A percentile compares a stretch with the other conserved stretches of the same genome.
phyloP scores from a whole-genome alignment of 2,888 invertebrate species.

The Lepidocyrtinus sp. region DNA sequence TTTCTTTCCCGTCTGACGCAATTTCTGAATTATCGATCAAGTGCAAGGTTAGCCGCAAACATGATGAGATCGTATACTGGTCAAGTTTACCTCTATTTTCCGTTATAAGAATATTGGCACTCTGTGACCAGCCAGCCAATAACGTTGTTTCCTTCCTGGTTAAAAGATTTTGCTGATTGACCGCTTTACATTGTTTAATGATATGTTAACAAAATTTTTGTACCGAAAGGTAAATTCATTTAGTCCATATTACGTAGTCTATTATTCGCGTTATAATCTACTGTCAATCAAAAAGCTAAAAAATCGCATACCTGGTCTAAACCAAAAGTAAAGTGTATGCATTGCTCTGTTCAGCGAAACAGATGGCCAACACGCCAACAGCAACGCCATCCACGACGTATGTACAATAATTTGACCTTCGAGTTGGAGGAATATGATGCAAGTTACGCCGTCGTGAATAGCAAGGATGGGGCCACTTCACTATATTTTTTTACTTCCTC shows the following conservation, averaged over 20 bases:
- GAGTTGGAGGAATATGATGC: neutral
- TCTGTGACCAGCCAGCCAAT: neutral
- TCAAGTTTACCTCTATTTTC: neutral
- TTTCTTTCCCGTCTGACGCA: slow-evolving; percentile 10
- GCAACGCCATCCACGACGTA: neutral
- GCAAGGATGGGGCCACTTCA: neutral
- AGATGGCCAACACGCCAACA: slow-evolving; percentile 26
- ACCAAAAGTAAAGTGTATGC: neutral
- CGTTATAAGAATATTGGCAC: neutral
- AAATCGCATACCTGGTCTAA: neutral
- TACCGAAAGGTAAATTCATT: neutral
- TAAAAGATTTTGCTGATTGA: neutral
- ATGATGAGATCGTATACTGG: neutral
- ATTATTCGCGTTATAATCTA: neutral
- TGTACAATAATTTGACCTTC: slow-evolving; percentile 12
- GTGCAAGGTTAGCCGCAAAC: slow-evolving; percentile 29
- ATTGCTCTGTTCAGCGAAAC: neutral
- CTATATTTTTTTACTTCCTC: slow-evolving; percentile 8
- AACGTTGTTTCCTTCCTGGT: neutral
- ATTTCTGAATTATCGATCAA: slow-evolving; percentile 18
- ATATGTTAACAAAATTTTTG: neutral
- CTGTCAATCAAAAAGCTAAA: neutral
- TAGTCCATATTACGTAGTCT: neutral
- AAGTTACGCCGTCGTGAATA: neutral
- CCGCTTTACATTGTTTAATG: neutral